A percentile compares a stretch with the other conserved stretches of the same genome.
These are phyloP conservation scores for Sycophila sp. DNA, from an alignment of 1,140 invertebrate species.

Conservation along the genomic window DNA sequence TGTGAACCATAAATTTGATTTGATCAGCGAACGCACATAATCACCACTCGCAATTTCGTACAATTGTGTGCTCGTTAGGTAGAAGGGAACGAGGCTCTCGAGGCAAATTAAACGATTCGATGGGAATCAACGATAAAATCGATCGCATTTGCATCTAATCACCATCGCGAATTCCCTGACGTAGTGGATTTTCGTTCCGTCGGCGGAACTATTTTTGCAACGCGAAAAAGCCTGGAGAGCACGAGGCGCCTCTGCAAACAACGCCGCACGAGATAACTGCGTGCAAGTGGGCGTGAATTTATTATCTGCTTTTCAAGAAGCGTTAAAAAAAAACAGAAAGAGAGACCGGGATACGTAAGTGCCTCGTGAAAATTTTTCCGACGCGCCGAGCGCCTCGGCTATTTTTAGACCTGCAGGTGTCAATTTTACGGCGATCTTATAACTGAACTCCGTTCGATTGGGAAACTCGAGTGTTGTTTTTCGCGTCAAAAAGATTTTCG, in stretches of 20 bases:
- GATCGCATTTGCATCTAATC: not conserved
- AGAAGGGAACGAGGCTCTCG: too few species aligned
- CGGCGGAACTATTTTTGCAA: slow-evolving; percentile 3
- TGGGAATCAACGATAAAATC: too few species aligned
- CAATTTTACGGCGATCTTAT: too few species aligned
- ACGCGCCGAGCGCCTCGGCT: too few species aligned
- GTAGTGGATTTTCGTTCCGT: not conserved
- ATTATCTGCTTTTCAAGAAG: slow-evolving; percentile 20
- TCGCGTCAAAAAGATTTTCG: too few species aligned
- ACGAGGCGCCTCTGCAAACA: not conserved
- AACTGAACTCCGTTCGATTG: too few species aligned
- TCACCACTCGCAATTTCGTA: too few species aligned
- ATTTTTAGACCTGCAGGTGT: too few species aligned
- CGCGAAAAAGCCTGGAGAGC: not conserved
- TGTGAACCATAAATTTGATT: too few species aligned
- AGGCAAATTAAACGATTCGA: not conserved
- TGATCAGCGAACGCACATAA: too few species aligned
- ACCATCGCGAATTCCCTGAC: not conserved
- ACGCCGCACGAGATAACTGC: not conserved
- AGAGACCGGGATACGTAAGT: not conserved
- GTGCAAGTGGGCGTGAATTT: slow-evolving; percentile 18
- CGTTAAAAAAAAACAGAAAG: not conserved
- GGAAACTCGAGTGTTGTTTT: too few species aligned
- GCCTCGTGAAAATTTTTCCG: not conserved
- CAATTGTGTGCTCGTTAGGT: too few species aligned